These are phyloP conservation scores for Nemotelus pantherinus DNA, from an alignment of 2,888 invertebrate species.

Conservation along the genomic window DNA sequence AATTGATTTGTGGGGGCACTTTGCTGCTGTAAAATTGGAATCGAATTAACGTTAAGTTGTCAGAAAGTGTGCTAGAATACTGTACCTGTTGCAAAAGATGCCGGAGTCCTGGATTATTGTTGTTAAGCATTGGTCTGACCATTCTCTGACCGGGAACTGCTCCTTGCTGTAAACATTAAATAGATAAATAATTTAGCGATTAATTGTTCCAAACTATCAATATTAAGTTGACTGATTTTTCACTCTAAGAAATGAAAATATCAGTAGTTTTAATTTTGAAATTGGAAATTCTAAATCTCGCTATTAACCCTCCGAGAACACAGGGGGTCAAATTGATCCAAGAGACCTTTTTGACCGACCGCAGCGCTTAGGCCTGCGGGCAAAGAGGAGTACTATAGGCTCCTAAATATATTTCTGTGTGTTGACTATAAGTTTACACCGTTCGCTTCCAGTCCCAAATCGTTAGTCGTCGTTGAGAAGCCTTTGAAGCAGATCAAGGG, in stretches of 20 bases:
- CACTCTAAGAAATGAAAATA: too few relatives aligned
- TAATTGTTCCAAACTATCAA: neutral
- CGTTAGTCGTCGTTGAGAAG: too few relatives aligned
- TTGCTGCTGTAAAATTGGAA: slow-evolving; percentile 55
- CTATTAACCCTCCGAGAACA: too few relatives aligned
- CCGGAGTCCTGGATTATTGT: slow-evolving; percentile 83
- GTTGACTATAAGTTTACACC: too few relatives aligned
- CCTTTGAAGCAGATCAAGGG: too few relatives aligned
- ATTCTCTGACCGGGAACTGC: slow-evolving; percentile 69
- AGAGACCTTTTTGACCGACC: too few relatives aligned
- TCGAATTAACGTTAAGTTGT: neutral
- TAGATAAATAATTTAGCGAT: neutral
- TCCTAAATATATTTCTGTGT: too few relatives aligned
- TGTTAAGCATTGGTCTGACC: slow-evolving; percentile 78
- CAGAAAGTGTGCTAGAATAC: neutral
- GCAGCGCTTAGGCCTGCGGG: too few relatives aligned
- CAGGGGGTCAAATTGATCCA: too few relatives aligned
- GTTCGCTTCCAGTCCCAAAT: too few relatives aligned
- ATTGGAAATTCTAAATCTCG: neutral
- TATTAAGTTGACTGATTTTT: neutral
- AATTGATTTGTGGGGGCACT: slow-evolving; percentile 62
- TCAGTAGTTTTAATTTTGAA: neutral
- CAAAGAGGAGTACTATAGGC: too few relatives aligned
- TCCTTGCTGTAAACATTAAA: slow-evolving; percentile 35
- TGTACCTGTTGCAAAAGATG: slow-evolving; percentile 77